Evolutionary conservation across 2,113 vertebrate genomes (phyloP), one percentile per base, ranked within the genome.

Genomic region (Upupa epops): DNA sequence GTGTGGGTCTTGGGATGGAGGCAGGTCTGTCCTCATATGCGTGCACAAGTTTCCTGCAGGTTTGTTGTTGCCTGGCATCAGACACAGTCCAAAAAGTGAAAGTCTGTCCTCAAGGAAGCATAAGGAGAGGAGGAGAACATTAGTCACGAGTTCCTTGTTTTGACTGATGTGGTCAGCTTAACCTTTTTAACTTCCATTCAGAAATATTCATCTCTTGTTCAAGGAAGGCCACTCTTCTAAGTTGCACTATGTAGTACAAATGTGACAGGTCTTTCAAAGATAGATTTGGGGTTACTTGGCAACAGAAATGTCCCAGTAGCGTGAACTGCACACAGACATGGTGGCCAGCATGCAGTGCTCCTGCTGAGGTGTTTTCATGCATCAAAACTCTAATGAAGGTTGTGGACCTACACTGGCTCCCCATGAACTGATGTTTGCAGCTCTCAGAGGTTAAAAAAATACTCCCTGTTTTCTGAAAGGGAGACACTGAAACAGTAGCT

Each of bases 391-490:
- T 3, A 29, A 19, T 2, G 11, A 22, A 49, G 54, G 51, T 52
- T 60, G 15, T 45, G 29, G 16, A 68, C 10, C 46, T 74, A 0
- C 32, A n/a, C 29, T 78, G 60, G 21, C 13, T 81, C 5, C 19
- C 52, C 18, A 24, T 68, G 31, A 0, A 0, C 37, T 63, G 15
- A 13, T 73, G 2, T 54, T 55, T 34, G 48, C 22, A 55, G 14
- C 5, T 68, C 8, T 77, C 48, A 68, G 52, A 37, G 17, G 37
- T 9, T 74, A 42, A 74, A 86, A 85, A 52, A n/a, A 17, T 13
- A 56, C 79, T 48, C 82, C 24, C 37, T 46, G 5, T 75, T 83
- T 91, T 88, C 54, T 74, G 26, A 72, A 83, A 69, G 21, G 21
- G 21, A 79, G 25, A 37, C 49, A 52, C 31, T 40, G 26, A 45